A percentile compares a stretch with the other conserved stretches of the same genome.
Conservation (phyloP, 2,888 invertebrate genomes). For the Cacoxenus indagator region DNA sequence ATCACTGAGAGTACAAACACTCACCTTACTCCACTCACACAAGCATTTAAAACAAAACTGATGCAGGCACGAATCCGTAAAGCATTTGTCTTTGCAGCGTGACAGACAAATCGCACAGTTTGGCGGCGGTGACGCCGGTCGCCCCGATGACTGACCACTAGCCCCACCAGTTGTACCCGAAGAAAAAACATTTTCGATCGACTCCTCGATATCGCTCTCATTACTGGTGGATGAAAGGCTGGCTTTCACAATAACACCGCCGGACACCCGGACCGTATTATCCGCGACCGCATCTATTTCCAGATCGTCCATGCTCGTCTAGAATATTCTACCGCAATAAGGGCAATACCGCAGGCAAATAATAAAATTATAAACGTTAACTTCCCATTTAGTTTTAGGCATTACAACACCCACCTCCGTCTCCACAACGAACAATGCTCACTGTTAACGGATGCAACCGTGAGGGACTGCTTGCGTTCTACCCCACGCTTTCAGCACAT, state of each 20-base stretch:
- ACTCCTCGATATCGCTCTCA: conserved; percentile 54
- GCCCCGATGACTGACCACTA: conserved; percentile 34
- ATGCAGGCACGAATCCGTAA: conserved; percentile 93
- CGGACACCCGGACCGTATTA: too few relatives aligned
- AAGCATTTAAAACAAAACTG: conserved; percentile 95
- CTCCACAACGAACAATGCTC: too few relatives aligned
- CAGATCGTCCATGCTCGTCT: too few relatives aligned
- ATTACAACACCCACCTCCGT: too few relatives aligned
- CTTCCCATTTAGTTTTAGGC: too few relatives aligned
- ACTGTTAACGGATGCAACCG: too few relatives aligned
- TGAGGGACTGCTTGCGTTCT: neutral
- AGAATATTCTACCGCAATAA: too few relatives aligned
- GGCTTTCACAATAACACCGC: conserved; percentile 48
- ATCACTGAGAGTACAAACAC: too few relatives aligned
- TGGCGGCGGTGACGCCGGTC: conserved; percentile 80
- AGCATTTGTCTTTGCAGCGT: conserved; percentile 87
- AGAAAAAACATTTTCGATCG: conserved; percentile 42
- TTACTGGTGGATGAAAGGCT: conserved; percentile 59
- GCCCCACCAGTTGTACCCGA: conserved; percentile 36
- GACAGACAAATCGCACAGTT: conserved; percentile 95
- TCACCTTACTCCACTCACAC: conserved; percentile 91
- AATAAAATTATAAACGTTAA: too few relatives aligned
- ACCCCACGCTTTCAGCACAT: conserved; percentile 7
- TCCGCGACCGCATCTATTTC: too few relatives aligned
- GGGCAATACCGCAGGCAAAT: too few relatives aligned